Conservation (phyloP, 37 sponge, comb jelly and placozoan species). For the Geodia barretti region DNA sequence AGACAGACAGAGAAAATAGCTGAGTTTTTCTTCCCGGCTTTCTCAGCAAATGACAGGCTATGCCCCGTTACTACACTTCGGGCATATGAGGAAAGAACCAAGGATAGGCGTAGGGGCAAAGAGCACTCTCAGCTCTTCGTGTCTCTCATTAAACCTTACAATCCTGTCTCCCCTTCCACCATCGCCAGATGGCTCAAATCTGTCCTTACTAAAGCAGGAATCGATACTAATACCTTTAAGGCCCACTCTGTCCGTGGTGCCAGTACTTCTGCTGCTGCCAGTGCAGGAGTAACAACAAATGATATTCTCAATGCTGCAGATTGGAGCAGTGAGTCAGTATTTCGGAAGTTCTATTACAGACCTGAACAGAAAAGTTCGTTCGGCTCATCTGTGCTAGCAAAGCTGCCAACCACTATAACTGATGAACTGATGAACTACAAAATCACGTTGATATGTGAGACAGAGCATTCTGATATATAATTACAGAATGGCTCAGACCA, state of each 20-base stretch:
- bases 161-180: conserved; percentile 23
- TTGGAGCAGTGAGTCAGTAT: conserved; percentile 5
- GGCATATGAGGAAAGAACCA: neutral
- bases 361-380: neutral
- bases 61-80: conserved; percentile 35
- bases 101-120: neutral
- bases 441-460: conserved; percentile 49
- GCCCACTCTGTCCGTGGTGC: conserved; percentile 36
- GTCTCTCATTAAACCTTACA: conserved; percentile 20
- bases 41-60: too few relatives aligned
- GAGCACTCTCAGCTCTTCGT: conserved; percentile 6
- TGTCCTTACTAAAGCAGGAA: conserved; percentile 14
- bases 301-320: conserved; percentile 41
- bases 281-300: conserved; percentile 14
- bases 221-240: conserved; percentile 40
- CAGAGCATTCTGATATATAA: conserved; percentile 36
- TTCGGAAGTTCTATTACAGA: conserved; percentile 29
- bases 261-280: conserved; percentile 21
- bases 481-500: conserved; percentile 37
- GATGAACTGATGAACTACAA: too few relatives aligned
- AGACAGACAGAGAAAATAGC: neutral
- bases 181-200: conserved; percentile 37
- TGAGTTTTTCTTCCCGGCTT: conserved; percentile 15
- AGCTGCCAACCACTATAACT: neutral
- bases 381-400: neutral